Evolutionary conservation across 2,113 vertebrate species (phyloP), one percentile per base, ranked within the genome.

Genomic region (Cottus gobio): DNA sequence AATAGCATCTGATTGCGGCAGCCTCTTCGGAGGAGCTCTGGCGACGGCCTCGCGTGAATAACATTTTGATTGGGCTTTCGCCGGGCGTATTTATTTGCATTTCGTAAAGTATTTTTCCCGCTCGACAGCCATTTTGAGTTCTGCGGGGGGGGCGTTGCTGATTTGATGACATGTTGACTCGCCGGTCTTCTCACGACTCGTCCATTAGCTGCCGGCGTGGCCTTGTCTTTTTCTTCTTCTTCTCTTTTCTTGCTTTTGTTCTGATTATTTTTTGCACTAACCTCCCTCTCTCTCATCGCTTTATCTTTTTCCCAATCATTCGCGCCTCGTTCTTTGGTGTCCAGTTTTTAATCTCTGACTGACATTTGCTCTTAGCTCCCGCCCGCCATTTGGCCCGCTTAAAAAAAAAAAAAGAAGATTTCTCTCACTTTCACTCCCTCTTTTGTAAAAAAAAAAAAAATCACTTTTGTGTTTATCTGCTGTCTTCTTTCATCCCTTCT

Each of bases 1-100:
- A 93, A 90, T 88, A 66, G 83, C 69, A 4, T 74, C 56, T 93
- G 90, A 93, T 93, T 93, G 89, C 71, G 36, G 67, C 12, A 31
- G 75, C 65, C 54, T 60, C 69, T 24, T 7, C 20, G 4, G 56
- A 72, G 73, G 56, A 2, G 52, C 48, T 60, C 28, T 46, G 24
- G 6, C 12, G 44, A 79, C 26, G 61, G 65, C 76, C 83, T 80
- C 70, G 63, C 37, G 31, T 87, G 82, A 92, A 91, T 88, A 28
- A 77, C 79, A 4, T 89, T 87, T 34, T 87, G 83, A 87, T 92
- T 91, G 26, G 58, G 56, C 31, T 84, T 76, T 84, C 11, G 52
- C 36, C 60, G 20, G 20, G 54, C 13, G n/a, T 62, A 62, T 80
- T 86, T 76, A 79, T 87, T 85, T 83, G 71, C 86, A 86, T 90